A percentile compares a stretch with the other conserved stretches of the same genome.
phyloP scores from a whole-genome alignment of 2,797 vertebrate species.

The Lindbergichthys nudifrons region DNA sequence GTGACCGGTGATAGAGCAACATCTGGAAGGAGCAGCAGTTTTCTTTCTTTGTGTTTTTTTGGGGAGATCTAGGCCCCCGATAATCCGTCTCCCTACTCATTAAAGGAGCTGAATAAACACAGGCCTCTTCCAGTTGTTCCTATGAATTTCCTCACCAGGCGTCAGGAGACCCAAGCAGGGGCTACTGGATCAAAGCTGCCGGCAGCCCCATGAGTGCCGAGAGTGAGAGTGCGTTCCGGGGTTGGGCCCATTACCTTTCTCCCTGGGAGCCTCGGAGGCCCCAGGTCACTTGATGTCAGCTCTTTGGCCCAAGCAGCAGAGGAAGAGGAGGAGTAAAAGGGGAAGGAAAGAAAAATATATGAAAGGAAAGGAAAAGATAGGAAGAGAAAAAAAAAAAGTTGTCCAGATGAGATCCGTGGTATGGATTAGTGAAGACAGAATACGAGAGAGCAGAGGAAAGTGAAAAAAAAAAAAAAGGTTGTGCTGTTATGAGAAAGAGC shows the following conservation, averaged over 20 bases:
- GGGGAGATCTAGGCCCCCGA: constrained; percentile 83
- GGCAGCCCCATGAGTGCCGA: constrained; percentile 74
- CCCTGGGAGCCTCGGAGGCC: constrained; percentile 74
- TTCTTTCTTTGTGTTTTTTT: constrained; percentile 80
- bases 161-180: constrained; percentile 84
- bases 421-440: constrained; percentile 20
- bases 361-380: constrained; percentile 28
- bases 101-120: constrained; percentile 90
- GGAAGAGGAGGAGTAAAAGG: constrained; percentile 42
- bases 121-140: constrained; percentile 89
- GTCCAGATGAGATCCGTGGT: constrained; percentile 36
- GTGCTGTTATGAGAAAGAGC: constrained; percentile 21
- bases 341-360: background rate
- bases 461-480: constrained; percentile 18
- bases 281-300: constrained; percentile 80
- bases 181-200: constrained; percentile 86
- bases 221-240: constrained; percentile 78
- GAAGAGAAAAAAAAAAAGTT: constrained; percentile 21
- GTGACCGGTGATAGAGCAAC: constrained; percentile 83
- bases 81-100: constrained; percentile 89
- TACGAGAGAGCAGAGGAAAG: constrained; percentile 27
- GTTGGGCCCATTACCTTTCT: constrained; percentile 82
- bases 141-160: constrained; percentile 87
- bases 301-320: constrained; percentile 68
- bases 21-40: constrained; percentile 85